These are phyloP conservation scores for Leuctra nigra DNA, from an alignment of 2,888 invertebrate genomes.

Conservation along the genomic window DNA sequence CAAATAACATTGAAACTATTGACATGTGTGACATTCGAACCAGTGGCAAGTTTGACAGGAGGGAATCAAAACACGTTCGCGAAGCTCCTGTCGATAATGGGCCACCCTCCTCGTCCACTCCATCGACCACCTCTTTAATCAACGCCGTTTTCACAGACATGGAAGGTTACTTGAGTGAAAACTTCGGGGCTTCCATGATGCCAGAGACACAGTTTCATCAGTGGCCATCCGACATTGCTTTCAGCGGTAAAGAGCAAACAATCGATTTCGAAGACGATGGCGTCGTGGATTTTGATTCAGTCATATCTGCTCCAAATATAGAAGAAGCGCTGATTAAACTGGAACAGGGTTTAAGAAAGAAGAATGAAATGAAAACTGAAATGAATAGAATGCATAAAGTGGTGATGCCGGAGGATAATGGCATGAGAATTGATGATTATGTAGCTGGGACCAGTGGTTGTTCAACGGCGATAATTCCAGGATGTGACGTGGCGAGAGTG, in stretches of 20 bases:
- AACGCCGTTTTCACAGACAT: constrained; percentile 16
- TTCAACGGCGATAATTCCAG: no score
- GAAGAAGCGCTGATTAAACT: constrained; percentile 31
- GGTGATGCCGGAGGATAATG: not conserved
- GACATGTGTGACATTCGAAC: no score
- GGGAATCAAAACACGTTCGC: no score
- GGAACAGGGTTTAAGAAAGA: constrained; percentile 21
- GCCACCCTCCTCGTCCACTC: constrained; percentile 6
- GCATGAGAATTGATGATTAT: not conserved
- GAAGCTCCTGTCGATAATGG: not conserved
- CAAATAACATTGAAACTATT: no score
- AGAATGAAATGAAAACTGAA: constrained; percentile 14
- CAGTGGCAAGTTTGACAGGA: no score
- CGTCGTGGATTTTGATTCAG: constrained; percentile 38
- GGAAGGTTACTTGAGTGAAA: constrained; percentile 18
- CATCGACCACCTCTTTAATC: not conserved
- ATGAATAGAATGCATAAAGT: not conserved
- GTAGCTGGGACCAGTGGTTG: not conserved
- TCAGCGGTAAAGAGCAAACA: constrained; percentile 11
- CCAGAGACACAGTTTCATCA: constrained; percentile 20
- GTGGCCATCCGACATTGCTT: constrained; percentile 24
- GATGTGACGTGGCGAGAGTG: not conserved
- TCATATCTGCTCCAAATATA: constrained; percentile 35
- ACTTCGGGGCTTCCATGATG: constrained; percentile 19
- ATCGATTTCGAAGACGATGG: not conserved